Base-by-base conservation (phyloP, 2,113 vertebrate species). In the Vanacampus margaritifer region DNA sequence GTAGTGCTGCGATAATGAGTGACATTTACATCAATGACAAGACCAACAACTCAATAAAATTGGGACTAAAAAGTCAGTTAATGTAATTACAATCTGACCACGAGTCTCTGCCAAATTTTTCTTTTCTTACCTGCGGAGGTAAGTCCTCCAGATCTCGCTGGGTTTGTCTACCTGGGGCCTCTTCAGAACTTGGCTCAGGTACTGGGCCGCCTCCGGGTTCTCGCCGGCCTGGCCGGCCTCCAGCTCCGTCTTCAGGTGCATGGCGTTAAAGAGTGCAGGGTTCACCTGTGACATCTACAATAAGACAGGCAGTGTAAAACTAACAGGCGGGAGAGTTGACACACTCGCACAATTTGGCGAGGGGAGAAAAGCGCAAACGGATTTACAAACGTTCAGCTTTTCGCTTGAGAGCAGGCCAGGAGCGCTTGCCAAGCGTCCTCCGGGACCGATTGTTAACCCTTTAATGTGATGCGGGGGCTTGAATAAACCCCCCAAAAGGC, bases 61-160 rank as follows among this genome's bases (percentile, higher is more conserved):
- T 63, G 26, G 39, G 23, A 45, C 54, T 45, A 11, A 32, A 37
- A 48, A 56, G 53, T 24, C 9, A 4, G 23, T 21, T 21, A 24
- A 13, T 54, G 24, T 3, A 1, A 3, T 3, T 24, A 8, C 13
- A 51, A 13, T 23, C n/a, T 48, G 45, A 17, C 26, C 11, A 48
- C 28, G 59, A 51, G 21, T 11, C 2, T 6, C 19, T 21, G 45
- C 45, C 45, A 17, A 21, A 16, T n/a, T 11, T 61, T n/a, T 45
- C 9, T 26, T 51, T 63, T 69, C 16, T 17, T 90, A 98, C 96
- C 96, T 94, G 91, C 93, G 95, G 73, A 99, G 91, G 83, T 99
- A 99, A 72, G 94, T 93, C 89, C 92, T 98, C 96, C 97, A 99
- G 16, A 95, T 94, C 87, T 98, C 96, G 0, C 86, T 81, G 51